Conservation (phyloP, 1,140 invertebrate species). For the Drosophila sp. region DNA sequence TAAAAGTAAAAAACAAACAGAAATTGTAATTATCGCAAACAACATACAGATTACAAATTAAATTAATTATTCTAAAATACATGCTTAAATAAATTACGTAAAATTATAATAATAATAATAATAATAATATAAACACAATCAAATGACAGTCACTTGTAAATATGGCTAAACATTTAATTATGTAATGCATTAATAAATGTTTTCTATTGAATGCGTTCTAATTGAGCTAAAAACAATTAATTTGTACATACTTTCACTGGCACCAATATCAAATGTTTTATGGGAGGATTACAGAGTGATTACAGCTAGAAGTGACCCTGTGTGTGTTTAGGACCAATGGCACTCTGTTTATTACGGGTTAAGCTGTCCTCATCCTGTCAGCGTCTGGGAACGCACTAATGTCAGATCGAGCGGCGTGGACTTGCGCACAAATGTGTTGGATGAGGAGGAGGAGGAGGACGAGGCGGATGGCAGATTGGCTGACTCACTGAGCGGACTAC, state of each 20-base stretch:
- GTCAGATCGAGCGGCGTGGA: constrained; percentile 89
- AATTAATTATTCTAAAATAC: constrained; percentile 21
- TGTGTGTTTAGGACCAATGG: constrained; percentile 19
- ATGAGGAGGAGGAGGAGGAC: constrained; percentile 35
- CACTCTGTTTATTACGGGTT: constrained; percentile 55
- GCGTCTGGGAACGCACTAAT: constrained; percentile 84
- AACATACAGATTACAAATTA: constrained; percentile 52
- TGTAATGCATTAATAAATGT: constrained; percentile 20
- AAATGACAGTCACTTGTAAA: constrained; percentile 69
- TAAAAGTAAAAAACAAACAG: constrained; percentile 81
- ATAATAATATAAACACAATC: constrained; percentile 44
- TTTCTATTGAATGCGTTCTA: constrained; percentile 18
- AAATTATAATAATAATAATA: constrained; percentile 43
- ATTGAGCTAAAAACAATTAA: constrained; percentile 69
- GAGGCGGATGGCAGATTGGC: constrained; percentile 43
- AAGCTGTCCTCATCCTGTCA: constrained; percentile 55
- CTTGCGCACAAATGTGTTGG: constrained; percentile 70
- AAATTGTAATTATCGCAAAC: constrained; percentile 54
- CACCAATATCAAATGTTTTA: constrained; percentile 59
- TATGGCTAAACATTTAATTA: constrained; percentile 61
- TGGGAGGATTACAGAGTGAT: constrained; percentile 21
- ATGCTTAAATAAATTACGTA: constrained; percentile 55
- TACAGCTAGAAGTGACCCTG: constrained; percentile 13
- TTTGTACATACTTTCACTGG: constrained; percentile 80
- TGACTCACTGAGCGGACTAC: constrained; percentile 61